phyloP scores from a whole-genome alignment of 2,888 invertebrate genomes.

The Volucella zonaria region DNA sequence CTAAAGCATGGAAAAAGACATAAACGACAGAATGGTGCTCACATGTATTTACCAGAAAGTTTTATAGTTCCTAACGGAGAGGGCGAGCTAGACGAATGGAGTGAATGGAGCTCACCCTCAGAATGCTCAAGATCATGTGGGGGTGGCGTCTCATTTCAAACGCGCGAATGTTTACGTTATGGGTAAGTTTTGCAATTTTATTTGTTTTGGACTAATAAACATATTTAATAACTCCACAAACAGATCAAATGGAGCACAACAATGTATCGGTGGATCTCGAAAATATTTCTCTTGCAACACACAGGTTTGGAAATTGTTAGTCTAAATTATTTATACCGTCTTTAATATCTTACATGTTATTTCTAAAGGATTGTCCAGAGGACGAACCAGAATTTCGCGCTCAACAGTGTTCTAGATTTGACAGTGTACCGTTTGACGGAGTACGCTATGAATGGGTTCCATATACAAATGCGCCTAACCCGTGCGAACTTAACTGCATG shows the following conservation, averaged over 20 bases:
- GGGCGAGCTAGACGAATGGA: constrained; percentile 88
- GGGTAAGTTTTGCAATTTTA: constrained; percentile 83
- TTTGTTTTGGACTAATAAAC: not conserved
- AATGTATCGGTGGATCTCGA: constrained; percentile 90
- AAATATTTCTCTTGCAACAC: constrained; percentile 96
- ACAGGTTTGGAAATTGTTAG: constrained; percentile 84
- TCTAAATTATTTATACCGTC: not conserved
- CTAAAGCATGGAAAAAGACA: constrained; percentile 87
- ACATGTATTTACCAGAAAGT: constrained; percentile 88
- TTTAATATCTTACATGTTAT: constrained; percentile 14
- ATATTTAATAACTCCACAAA: constrained; percentile 74
- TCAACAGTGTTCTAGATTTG: constrained; percentile 94
- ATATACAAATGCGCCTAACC: constrained; percentile 92
- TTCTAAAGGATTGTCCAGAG: constrained; percentile 89
- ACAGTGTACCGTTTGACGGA: constrained; percentile 91
- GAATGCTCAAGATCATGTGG: constrained; percentile 96
- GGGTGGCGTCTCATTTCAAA: constrained; percentile 94
- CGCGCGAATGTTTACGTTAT: constrained; percentile 88
- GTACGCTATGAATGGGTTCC: constrained; percentile 93
- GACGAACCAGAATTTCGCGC: constrained; percentile 91
- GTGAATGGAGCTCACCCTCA: constrained; percentile 91
- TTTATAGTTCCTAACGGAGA: constrained; percentile 88
- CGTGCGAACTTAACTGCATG: constrained; percentile 98
- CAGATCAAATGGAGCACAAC: constrained; percentile 86
- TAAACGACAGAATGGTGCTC: constrained; percentile 90